phyloP scores from a whole-genome alignment of 2,113 vertebrate genomes.

The Microcebus jonahi region DNA sequence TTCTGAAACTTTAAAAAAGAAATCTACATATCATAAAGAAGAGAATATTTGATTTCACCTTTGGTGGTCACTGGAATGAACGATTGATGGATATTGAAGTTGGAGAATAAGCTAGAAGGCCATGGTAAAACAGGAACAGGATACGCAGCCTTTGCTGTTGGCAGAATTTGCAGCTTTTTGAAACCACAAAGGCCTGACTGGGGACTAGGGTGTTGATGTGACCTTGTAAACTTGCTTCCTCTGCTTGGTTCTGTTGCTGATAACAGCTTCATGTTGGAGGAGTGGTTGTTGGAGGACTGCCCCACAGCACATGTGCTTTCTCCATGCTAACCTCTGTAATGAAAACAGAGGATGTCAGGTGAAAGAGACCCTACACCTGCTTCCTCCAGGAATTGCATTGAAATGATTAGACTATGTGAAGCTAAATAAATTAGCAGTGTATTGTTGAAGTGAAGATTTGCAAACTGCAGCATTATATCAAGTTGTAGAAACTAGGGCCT shows the following conservation, averaged over 20 bases:
- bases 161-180: constrained; percentile 42
- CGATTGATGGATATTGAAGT: not conserved
- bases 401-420: not conserved
- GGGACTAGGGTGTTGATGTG: not conserved
- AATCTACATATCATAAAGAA: not conserved
- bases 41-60: not conserved
- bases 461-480: not conserved
- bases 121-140: constrained; percentile 19
- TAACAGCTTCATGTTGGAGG: constrained; percentile 18
- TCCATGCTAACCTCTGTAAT: not conserved
- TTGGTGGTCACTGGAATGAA: not conserved
- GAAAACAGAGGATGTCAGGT: not conserved
- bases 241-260: constrained; percentile 22
- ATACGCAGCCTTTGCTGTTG: constrained; percentile 17
- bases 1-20: no score
- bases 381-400: not conserved
- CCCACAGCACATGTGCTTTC: not conserved
- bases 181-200: constrained; percentile 49
- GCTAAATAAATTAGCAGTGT: not conserved
- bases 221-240: constrained; percentile 45
- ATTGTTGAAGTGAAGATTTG: constrained; percentile 29
- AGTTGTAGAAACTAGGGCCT: constrained; percentile 29
- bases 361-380: not conserved
- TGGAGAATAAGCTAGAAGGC: not conserved
- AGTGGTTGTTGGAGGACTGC: not conserved